A percentile compares a stretch with the other conserved stretches of the same genome.
Conservation (phyloP, 2,113 vertebrate species). For the Labrus mixtus region DNA sequence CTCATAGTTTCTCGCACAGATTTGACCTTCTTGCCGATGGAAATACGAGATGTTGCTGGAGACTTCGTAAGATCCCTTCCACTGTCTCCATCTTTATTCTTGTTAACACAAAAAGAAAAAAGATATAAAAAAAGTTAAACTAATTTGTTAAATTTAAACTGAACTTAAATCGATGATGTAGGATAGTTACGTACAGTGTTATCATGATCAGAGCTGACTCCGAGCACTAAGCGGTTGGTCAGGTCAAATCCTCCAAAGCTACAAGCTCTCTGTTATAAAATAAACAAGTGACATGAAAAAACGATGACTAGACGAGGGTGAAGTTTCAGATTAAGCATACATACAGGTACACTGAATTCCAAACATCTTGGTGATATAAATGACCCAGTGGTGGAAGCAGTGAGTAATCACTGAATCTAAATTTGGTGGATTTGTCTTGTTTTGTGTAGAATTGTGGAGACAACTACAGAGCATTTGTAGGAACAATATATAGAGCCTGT, state of each 20-base stretch:
- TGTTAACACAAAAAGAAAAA: conserved; percentile 5
- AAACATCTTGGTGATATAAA: too few relatives aligned
- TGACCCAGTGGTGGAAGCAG: too few relatives aligned
- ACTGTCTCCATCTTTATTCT: conserved; percentile 89
- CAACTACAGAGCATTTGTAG: too few relatives aligned
- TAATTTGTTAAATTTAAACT: too few relatives aligned
- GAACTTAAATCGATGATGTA: not conserved
- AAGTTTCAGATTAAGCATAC: not conserved
- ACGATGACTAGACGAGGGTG: not conserved
- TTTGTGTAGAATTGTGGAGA: too few relatives aligned
- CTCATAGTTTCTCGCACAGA: conserved; percentile 98
- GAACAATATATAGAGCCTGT: too few relatives aligned
- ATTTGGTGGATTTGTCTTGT: too few relatives aligned
- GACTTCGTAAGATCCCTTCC: conserved; percentile 89
- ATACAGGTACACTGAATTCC: not conserved
- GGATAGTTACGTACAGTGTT: conserved; percentile 54
- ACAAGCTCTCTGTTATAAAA: conserved; percentile 90
- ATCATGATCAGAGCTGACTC: conserved; percentile 74
- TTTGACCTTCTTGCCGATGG: conserved; percentile 96
- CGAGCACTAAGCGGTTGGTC: conserved; percentile 87
- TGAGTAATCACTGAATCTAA: too few relatives aligned
- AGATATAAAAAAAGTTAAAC: not conserved
- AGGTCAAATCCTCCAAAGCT: conserved; percentile 98
- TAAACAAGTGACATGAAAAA: too few relatives aligned
- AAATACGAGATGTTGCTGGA: conserved; percentile 90